These are phyloP conservation scores for Etia nguti DNA, from an alignment of 2,113 vertebrate species.

Conservation along the genomic window DNA sequence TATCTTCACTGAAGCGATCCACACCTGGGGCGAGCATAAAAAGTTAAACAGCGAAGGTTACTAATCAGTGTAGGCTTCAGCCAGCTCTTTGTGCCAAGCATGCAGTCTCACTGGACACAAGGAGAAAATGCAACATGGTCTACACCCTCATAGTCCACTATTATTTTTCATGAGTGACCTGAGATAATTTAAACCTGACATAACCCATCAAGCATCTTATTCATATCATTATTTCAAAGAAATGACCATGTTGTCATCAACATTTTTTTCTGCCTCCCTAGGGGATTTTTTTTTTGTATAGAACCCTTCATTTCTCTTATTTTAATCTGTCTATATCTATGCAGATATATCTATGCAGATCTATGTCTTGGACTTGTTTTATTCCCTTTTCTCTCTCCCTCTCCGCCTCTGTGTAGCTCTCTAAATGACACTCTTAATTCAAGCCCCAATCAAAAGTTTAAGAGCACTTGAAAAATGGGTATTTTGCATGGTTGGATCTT, in stretches of 20 bases:
- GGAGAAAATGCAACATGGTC: neutral
- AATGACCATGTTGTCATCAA: neutral
- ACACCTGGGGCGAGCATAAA: conserved; percentile 78
- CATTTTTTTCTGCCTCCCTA: neutral
- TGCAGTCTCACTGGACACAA: neutral
- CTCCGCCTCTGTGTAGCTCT: neutral
- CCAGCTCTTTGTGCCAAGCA: neutral
- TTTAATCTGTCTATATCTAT: neutral
- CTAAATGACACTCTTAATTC: too few relatives aligned
- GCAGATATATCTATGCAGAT: too few relatives aligned
- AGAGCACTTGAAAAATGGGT: too few relatives aligned
- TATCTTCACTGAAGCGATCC: conserved; percentile 96
- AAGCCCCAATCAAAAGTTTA: too few relatives aligned
- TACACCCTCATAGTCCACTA: neutral
- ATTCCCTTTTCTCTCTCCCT: neutral
- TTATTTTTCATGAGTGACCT: neutral
- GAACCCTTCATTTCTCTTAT: neutral
- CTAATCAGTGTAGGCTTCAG: neutral
- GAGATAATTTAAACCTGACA: neutral
- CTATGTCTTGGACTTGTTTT: neutral
- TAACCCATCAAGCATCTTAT: neutral
- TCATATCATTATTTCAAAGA: neutral
- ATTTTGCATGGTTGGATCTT: too few relatives aligned
- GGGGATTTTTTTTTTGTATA: too few relatives aligned
- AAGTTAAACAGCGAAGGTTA: conserved; percentile 1